phyloP scores from a whole-genome alignment of 1,140 invertebrate genomes.

The Neodiprion pinetum region DNA sequence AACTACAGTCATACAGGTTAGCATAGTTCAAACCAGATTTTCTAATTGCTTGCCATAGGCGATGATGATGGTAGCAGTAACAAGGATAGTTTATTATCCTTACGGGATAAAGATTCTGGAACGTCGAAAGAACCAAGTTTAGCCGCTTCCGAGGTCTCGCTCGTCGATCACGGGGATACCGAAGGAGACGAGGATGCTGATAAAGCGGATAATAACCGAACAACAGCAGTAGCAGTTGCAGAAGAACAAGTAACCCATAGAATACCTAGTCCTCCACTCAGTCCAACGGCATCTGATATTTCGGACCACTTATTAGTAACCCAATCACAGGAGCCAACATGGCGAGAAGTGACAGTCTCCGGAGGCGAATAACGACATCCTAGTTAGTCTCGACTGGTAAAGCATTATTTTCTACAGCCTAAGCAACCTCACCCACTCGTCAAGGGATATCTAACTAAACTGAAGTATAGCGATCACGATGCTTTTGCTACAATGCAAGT shows the following conservation, averaged over 20 bases:
- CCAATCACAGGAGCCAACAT: constrained; percentile 49
- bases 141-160: constrained; percentile 45
- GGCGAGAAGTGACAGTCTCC: constrained; percentile 61
- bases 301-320: constrained; percentile 48
- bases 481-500: no score
- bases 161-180: constrained; percentile 39
- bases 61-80: constrained; percentile 48
- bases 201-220: no score
- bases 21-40: no score
- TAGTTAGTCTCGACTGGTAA: neutral
- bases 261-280: constrained; percentile 52
- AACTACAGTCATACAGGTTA: no score
- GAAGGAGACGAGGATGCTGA: constrained; percentile 36
- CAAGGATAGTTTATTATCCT: constrained; percentile 52
- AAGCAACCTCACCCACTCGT: no score
- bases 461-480: no score
- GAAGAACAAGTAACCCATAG: constrained; percentile 37
- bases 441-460: no score
- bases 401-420: neutral
- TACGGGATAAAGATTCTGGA: constrained; percentile 49
- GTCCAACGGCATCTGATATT: constrained; percentile 48
- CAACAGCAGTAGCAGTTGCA: neutral
- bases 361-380: constrained; percentile 55
- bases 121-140: constrained; percentile 47
- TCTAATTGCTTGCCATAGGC: constrained; percentile 31